These are phyloP conservation scores for Osmerus mordax DNA, from an alignment of 2,113 vertebrate genomes.

Conservation along the genomic window DNA sequence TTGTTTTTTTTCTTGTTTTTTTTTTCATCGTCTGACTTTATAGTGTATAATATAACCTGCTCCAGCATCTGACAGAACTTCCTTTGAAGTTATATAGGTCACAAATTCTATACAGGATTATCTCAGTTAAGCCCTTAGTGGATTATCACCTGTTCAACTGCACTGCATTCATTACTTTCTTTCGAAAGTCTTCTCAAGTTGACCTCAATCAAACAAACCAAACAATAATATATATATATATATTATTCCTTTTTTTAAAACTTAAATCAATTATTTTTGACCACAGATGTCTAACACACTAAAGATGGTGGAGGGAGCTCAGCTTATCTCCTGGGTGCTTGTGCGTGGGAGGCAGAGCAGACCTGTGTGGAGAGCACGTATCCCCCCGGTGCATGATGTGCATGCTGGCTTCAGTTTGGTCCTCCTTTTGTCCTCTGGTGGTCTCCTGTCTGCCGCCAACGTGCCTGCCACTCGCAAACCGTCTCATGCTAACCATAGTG, in stretches of 20 bases:
- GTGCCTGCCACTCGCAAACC: neutral
- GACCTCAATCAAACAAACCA: too few relatives aligned
- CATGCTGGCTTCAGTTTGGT: constrained; percentile 12
- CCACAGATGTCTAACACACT: too few relatives aligned
- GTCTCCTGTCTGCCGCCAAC: neutral
- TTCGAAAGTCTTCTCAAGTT: too few relatives aligned
- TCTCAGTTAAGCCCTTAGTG: neutral
- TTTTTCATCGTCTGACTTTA: neutral
- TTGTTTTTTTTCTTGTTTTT: too few relatives aligned
- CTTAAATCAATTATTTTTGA: too few relatives aligned
- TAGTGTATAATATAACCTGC: neutral
- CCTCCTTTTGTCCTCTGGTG: constrained; percentile 23
- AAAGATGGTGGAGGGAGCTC: too few relatives aligned
- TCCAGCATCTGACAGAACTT: neutral
- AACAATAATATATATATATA: too few relatives aligned
- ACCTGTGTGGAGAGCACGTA: too few relatives aligned
- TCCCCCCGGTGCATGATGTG: neutral
- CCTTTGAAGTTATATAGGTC: neutral
- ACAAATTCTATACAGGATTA: constrained; percentile 1
- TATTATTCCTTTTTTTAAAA: too few relatives aligned
- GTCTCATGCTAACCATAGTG: constrained; percentile 9
- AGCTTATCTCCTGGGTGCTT: too few relatives aligned
- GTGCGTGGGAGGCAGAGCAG: too few relatives aligned
- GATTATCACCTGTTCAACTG: neutral
- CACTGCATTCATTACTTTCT: too few relatives aligned